Base-by-base conservation (phyloP, 2,113 vertebrate genomes). In the Brachirus orientalis region DNA sequence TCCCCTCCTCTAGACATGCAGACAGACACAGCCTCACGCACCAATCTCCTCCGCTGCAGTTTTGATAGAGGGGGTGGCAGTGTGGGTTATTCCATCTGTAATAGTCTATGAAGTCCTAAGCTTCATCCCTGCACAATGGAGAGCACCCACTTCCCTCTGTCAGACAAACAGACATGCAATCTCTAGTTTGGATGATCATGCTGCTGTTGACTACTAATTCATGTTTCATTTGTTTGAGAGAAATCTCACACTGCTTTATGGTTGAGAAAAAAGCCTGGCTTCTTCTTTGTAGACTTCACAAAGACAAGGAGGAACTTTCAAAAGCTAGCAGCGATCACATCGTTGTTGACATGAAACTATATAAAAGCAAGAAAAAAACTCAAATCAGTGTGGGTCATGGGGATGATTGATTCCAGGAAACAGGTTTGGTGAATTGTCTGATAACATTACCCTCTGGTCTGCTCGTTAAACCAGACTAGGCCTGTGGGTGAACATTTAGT, bases 1-100 rank as follows among this genome's bases (percentile, higher is more conserved):
- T 80, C 66, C 71, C 60, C 67, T 86, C 80, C 77, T 82, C 69
- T 51, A 86, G 75, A 75, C 59, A 33, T 12, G 40, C 66, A 89
- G 79, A 89, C 80, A 84, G 79, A 83, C 86, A 81, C 70, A 86
- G 77, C 77, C 77, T 87, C 88, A 82, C 18, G 62, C 89, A 85
- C 85, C 82, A 82, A 90, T 88, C 88, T 88, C 76, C 89, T 90
- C 85, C 79, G 58, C 64, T 87, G 82, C 82, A 89, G 87, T 91
- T 88, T 81, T 85, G 85, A 90, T 88, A 88, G 83, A 75, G 43
- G 44, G 78, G 83, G 74, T 79, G 86, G 72, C 64, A 14, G 77
- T 56, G 75, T 77, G 82, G 80, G 82, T 87, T 87, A 86, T 89
- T 88, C 79, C 81, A 74, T 79, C 76, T 67, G 78, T 89, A 78